Evolutionary conservation across 2,113 vertebrate genomes (phyloP).

Genomic region (Callospermophilus lateralis): DNA sequence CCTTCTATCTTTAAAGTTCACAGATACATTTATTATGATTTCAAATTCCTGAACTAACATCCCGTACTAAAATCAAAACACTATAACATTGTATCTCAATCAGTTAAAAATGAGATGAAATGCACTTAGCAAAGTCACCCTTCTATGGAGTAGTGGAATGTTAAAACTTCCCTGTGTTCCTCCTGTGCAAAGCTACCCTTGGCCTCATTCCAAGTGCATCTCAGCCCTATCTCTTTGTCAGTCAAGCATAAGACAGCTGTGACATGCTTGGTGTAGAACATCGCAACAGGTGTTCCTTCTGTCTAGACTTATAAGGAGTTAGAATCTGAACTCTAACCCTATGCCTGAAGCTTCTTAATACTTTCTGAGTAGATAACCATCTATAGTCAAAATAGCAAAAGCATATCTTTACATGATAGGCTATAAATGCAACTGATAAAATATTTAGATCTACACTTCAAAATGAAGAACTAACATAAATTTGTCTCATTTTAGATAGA

Average conservation of each 20-base stretch:
- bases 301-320: background rate
- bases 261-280: background rate
- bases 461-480: background rate
- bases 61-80: constrained; percentile 19
- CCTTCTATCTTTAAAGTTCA: constrained; percentile 48
- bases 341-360: background rate
- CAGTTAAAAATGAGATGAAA: background rate
- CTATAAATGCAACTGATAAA: background rate
- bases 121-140: background rate
- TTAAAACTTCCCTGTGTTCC: background rate
- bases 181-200: background rate
- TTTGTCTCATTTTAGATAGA: background rate
- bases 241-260: background rate
- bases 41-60: background rate
- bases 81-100: background rate
- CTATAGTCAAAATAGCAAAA: constrained; percentile 1
- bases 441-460: background rate
- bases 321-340: background rate
- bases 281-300: background rate
- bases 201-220: background rate
- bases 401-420: background rate
- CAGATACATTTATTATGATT: background rate
- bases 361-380: background rate
- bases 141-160: background rate
- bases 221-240: background rate